Percentiles rank a stretch among this genome's conserved stretches.
phyloP scores from a whole-genome alignment of 1,140 invertebrate species.

The Leptinotarsa defecta region DNA sequence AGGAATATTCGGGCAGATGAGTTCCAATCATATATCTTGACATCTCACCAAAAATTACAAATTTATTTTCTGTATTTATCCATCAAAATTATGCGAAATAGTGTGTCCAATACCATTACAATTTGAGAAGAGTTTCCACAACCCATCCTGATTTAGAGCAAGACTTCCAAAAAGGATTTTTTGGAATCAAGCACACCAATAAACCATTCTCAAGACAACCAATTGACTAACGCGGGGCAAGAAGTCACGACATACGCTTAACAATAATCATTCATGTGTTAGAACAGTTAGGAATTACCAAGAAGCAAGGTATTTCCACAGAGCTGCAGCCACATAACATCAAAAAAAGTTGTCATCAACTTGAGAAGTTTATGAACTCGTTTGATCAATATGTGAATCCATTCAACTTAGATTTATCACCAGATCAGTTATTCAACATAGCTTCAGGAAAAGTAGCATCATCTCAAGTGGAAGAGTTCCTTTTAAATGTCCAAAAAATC shows the following conservation, averaged over 20 bases:
- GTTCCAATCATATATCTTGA: too few species aligned
- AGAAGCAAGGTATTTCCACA: background rate
- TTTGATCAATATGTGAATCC: conserved; percentile 37
- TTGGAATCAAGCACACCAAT: too few species aligned
- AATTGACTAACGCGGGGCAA: conserved; percentile 29
- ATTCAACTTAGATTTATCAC: conserved; percentile 26
- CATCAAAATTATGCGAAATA: too few species aligned
- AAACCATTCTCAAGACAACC: too few species aligned
- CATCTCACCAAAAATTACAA: background rate
- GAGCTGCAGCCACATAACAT: conserved; percentile 23
- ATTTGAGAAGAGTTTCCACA: too few species aligned
- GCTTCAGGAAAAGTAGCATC: background rate
- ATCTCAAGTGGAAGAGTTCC: conserved; percentile 35
- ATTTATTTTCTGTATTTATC: too few species aligned
- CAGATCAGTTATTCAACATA: conserved; percentile 37
- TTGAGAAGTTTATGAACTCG: conserved; percentile 25
- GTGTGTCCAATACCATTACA: too few species aligned
- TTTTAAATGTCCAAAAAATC: conserved; percentile 39
- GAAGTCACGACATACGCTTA: conserved; percentile 31
- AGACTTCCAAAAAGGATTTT: too few species aligned
- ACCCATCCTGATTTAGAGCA: too few species aligned
- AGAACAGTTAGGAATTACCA: background rate
- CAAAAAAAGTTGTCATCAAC: conserved; percentile 33
- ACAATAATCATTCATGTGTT: conserved; percentile 33
- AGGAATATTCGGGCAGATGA: too few species aligned